These are phyloP conservation scores for Boleophthalmus pectinirostris DNA, from an alignment of 2,113 vertebrate genomes.

Conservation along the genomic window DNA sequence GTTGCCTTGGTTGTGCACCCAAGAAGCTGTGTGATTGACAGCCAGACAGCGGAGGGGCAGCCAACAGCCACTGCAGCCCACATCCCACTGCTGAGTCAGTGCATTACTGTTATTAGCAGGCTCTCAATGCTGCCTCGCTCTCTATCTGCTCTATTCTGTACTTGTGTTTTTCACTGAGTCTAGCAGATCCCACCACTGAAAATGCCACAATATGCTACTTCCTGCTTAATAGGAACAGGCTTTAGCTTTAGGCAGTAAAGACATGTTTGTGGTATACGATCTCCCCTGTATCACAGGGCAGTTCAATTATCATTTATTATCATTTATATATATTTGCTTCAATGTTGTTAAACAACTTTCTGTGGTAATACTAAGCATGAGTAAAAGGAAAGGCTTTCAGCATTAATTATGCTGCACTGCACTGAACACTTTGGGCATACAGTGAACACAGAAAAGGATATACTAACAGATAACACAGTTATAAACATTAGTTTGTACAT, in stretches of 20 bases:
- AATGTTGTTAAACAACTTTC: background rate
- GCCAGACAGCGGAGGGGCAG: constrained; percentile 34
- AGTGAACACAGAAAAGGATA: no score
- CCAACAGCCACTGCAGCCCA: constrained; percentile 49
- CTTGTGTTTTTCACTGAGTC: constrained; percentile 29
- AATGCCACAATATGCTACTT: constrained; percentile 35
- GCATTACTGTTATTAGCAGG: constrained; percentile 65
- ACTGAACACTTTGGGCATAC: background rate
- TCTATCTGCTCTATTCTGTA: constrained; percentile 21
- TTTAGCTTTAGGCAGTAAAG: constrained; percentile 7
- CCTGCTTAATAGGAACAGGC: constrained; percentile 29
- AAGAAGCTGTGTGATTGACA: constrained; percentile 48
- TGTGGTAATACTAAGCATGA: background rate
- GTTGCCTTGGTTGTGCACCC: constrained; percentile 16
- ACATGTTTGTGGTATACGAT: constrained; percentile 11
- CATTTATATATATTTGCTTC: no score
- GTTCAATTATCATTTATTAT: background rate
- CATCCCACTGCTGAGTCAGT: constrained; percentile 67
- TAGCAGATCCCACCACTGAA: constrained; percentile 19
- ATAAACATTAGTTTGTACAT: background rate
- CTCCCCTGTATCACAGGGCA: background rate
- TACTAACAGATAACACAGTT: background rate
- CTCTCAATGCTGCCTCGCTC: constrained; percentile 39
- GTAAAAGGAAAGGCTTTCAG: background rate
- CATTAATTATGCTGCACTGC: background rate